Conservation (phyloP, 2,113 vertebrate genomes). For the Elaphurus davidianus region DNA sequence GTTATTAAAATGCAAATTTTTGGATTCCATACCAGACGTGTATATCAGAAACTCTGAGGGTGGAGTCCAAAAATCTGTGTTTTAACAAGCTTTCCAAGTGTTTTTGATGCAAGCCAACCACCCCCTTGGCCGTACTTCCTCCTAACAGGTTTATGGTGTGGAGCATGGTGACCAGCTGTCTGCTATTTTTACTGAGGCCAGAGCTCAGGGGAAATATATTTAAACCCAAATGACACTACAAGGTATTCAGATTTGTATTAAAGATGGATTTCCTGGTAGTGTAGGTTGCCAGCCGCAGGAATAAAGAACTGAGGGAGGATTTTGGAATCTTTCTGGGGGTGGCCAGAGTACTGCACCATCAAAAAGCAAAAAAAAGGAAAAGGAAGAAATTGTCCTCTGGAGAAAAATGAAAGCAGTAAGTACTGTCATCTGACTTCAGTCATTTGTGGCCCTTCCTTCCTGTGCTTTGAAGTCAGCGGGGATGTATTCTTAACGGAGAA, state of each 20-base stretch:
- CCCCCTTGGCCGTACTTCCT: not conserved
- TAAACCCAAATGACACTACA: conserved; percentile 44
- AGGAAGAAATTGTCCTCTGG: conserved; percentile 21
- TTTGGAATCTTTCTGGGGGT: conserved; percentile 45
- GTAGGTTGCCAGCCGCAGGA: not conserved
- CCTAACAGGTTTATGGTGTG: conserved; percentile 57
- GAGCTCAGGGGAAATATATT: conserved; percentile 49
- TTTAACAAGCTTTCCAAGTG: conserved; percentile 22
- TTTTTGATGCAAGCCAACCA: not conserved
- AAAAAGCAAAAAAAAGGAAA: not conserved
- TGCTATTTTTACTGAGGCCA: conserved; percentile 55
- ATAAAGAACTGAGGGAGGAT: conserved; percentile 39
- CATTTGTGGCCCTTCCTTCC: conserved; percentile 28
- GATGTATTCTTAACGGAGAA: conserved; percentile 7
- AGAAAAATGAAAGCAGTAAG: not conserved
- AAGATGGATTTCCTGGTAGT: conserved; percentile 47
- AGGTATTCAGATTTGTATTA: conserved; percentile 35
- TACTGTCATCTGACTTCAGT: conserved; percentile 44
- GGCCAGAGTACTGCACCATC: not conserved
- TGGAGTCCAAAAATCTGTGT: conserved; percentile 20
- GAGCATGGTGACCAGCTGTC: conserved; percentile 60
- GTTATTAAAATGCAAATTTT: not conserved
- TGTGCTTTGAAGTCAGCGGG: conserved; percentile 41
- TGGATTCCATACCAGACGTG: not conserved
- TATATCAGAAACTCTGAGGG: not conserved